phyloP scores from a whole-genome alignment of 2,113 vertebrate genomes.

The Macrotis lagotis region DNA sequence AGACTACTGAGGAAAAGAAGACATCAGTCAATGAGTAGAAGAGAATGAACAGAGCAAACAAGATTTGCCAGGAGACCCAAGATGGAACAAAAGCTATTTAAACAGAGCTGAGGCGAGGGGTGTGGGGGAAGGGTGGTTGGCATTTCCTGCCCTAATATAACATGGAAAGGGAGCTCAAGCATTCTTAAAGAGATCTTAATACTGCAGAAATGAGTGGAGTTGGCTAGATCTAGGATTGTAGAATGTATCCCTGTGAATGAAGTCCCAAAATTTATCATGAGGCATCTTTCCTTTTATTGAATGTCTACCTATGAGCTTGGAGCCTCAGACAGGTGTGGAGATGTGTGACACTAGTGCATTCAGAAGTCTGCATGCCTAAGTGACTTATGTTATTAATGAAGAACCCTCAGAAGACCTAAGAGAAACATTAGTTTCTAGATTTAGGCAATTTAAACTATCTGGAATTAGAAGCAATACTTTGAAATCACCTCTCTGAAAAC shows the following conservation, averaged over 20 bases:
- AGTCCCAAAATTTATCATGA: slow-evolving; percentile 1
- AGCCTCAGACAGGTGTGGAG: not conserved
- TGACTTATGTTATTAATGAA: not conserved
- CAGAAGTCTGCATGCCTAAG: not conserved
- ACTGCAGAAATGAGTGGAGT: fast-evolving
- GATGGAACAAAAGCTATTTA: slow-evolving; percentile 30
- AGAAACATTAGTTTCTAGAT: not conserved
- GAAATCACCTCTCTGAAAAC: not conserved
- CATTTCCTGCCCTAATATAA: not conserved
- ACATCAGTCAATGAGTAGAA: not conserved
- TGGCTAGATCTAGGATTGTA: not conserved
- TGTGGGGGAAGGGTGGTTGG: too few species aligned
- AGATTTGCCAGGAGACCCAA: not conserved
- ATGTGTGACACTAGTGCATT: not conserved
- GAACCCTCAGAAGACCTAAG: not conserved
- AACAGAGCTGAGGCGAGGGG: not conserved
- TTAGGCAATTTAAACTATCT: not conserved
- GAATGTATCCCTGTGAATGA: not conserved
- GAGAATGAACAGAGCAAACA: not conserved
- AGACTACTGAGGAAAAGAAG: not conserved
- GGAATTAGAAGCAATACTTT: not conserved
- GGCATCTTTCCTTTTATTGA: slow-evolving; percentile 1
- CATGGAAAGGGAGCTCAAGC: not conserved
- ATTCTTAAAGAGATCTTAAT: not conserved
- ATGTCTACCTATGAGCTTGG: not conserved